These are phyloP conservation scores for Tetragonula clypearis DNA, from an alignment of 1,140 invertebrate species.

Conservation along the genomic window DNA sequence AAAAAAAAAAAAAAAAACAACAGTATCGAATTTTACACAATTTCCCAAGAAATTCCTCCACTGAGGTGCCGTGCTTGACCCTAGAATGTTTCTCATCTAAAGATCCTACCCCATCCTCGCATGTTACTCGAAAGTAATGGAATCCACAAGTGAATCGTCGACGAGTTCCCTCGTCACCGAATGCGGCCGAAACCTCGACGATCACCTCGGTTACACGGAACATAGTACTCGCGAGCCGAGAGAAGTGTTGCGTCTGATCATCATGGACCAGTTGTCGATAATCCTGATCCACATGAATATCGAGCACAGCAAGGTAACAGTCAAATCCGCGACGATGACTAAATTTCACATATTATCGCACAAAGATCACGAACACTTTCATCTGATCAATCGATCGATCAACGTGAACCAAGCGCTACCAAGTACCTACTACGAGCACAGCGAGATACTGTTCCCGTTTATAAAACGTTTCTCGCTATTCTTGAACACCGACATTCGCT, in stretches of 20 bases:
- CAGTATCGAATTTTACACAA: too few relatives aligned
- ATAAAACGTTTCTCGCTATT: background rate
- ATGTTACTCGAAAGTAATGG: background rate
- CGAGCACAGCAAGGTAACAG: too few relatives aligned
- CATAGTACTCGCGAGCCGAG: too few relatives aligned
- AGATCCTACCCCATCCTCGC: too few relatives aligned
- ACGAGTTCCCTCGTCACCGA: too few relatives aligned
- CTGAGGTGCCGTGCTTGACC: background rate
- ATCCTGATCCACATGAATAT: background rate
- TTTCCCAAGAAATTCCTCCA: too few relatives aligned
- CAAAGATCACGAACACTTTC: accelerated
- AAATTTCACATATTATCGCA: background rate
- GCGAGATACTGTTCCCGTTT: background rate
- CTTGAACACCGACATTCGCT: background rate
- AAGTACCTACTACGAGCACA: accelerated
- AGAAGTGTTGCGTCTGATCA: background rate
- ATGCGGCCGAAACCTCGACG: too few relatives aligned
- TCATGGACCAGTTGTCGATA: background rate
- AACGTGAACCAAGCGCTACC: too few relatives aligned
- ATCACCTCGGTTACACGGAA: too few relatives aligned
- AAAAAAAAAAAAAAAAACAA: too few relatives aligned
- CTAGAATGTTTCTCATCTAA: background rate
- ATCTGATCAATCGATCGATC: background rate
- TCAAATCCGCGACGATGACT: too few relatives aligned
- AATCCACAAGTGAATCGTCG: background rate